phyloP scores from a whole-genome alignment of 2,797 vertebrate species.

The Phoxinus dragarum region DNA sequence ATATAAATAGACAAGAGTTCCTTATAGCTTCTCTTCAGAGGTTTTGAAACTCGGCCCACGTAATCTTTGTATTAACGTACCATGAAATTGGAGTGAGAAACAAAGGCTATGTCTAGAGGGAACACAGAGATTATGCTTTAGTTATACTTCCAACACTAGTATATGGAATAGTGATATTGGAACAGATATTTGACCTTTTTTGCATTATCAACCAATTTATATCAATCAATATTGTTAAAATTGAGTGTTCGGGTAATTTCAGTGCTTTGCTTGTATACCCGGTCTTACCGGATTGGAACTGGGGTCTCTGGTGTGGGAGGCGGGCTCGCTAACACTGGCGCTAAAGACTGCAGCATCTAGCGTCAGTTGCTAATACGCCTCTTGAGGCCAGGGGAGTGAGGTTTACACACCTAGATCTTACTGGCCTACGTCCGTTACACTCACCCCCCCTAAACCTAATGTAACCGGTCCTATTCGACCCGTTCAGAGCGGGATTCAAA shows the following conservation, averaged over 20 bases:
- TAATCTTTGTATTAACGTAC: neutral
- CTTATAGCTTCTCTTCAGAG: neutral
- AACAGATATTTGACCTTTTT: neutral
- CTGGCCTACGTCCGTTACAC: too few species aligned
- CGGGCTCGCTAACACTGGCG: too few species aligned
- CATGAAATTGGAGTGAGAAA: neutral
- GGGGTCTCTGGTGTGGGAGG: too few species aligned
- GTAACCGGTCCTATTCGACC: too few species aligned
- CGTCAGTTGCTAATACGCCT: too few species aligned
- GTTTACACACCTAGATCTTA: too few species aligned
- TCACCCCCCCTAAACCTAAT: too few species aligned
- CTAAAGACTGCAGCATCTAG: too few species aligned
- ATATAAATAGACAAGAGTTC: neutral
- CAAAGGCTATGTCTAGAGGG: neutral
- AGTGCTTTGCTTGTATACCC: neutral
- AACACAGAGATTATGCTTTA: neutral
- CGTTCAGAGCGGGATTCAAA: too few species aligned
- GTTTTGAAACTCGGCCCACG: slow-evolving; percentile 7
- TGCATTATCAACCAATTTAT: neutral
- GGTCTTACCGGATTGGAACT: too few species aligned
- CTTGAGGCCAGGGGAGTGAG: too few species aligned
- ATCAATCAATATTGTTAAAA: neutral
- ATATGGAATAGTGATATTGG: neutral
- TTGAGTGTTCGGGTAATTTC: neutral
- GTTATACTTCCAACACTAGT: neutral